Base-by-base conservation (phyloP, 2,797 vertebrate species). In the Xenops minutus region DNA sequence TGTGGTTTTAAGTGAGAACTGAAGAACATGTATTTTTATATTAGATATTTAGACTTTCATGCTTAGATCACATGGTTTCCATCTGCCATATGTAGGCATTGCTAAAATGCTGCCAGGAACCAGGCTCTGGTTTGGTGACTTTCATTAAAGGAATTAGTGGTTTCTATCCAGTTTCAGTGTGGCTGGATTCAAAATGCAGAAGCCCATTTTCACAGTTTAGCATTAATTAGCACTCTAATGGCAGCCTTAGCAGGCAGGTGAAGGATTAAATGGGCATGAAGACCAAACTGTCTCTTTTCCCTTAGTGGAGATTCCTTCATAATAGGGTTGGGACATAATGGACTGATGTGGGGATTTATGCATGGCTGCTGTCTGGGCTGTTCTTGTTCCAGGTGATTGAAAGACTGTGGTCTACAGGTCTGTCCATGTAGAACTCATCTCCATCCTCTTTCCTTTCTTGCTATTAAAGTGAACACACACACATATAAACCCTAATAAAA, bases 121-220 rank as follows among this genome's bases (percentile, higher is more conserved):
- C 90, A 80, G 82, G 92, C 95, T 76, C 80, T 93, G 93, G 68
- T 92, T 97, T 86, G 94, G 94, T 96, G 91, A 90, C 81, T 87
- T 90, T 89, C 95, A 97, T 97, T 95, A 96, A 95, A 96, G 75
- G 93, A 96, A 97, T 97, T 96, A 97, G 95, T 97, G 96, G 96
- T 97, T 98, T 98, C 95, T 95, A 12, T 94, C 78, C 64, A 96
- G 97, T 97, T 97, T 97, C 97, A 93, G n/a, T 52, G 93, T 96
- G 95, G 95, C 96, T 94, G 95, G 54, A 96, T 59, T 71, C 85
- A 88, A 76, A 91, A 91, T 95, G 80, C 83, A 93, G 93, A 67
- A 96, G 92, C 93, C 92, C 88, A 74, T 91, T 95, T 95, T 95
- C 88, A 62, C 93, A 89, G 82, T 93, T 93, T 89, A 75, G 52